Evolutionary conservation across 1,140 invertebrate genomes (phyloP).

Genomic region (Lasaia peninsularis): DNA sequence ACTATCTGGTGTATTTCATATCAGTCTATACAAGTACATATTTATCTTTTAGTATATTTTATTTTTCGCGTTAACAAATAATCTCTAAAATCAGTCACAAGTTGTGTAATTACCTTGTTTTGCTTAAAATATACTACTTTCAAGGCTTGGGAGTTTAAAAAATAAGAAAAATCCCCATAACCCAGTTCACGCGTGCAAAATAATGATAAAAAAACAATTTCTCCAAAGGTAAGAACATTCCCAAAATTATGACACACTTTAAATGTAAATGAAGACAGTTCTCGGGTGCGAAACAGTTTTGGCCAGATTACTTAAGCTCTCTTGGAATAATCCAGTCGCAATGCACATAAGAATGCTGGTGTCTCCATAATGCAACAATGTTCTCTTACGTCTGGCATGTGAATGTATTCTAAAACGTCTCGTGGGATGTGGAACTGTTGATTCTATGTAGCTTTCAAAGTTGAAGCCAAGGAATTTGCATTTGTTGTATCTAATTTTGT

Average conservation of each 20-base stretch:
- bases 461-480: neutral
- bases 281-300: slow-evolving; percentile 9
- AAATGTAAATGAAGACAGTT: slow-evolving; percentile 11
- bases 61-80: no score
- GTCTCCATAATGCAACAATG: slow-evolving; percentile 24
- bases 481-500: neutral
- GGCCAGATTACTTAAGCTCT: slow-evolving; percentile 10
- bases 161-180: no score
- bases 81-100: no score
- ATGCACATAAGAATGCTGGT: slow-evolving; percentile 16
- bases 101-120: no score
- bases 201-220: neutral
- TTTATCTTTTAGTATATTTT: no score
- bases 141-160: no score
- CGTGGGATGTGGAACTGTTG: slow-evolving; percentile 23
- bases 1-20: no score
- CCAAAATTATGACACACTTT: slow-evolving; percentile 5
- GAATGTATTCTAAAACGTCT: slow-evolving; percentile 18
- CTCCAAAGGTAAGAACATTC: neutral
- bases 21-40: no score
- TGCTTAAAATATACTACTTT: no score
- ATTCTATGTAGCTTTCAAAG: slow-evolving; percentile 1
- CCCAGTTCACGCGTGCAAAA: neutral
- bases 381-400: neutral
- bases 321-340: slow-evolving; percentile 5